A percentile compares a stretch with the other conserved stretches of the same genome.
Evolutionary conservation across 2,797 vertebrate genomes (phyloP).

Genomic region (Trematomus bernacchii): DNA sequence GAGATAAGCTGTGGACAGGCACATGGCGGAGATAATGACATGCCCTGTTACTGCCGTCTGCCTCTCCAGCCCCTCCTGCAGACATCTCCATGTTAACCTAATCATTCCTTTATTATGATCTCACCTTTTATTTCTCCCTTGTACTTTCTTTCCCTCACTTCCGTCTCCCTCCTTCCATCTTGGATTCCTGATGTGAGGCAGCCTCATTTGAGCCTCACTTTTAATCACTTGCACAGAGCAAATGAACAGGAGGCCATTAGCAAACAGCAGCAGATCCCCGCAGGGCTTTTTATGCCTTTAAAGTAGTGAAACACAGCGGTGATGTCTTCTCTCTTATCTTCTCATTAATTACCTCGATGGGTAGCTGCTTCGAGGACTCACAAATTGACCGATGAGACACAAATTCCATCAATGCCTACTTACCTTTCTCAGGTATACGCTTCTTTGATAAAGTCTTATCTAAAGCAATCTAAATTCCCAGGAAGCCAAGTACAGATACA

Average conservation of each 20-base stretch:
- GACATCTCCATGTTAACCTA: constrained; percentile 7
- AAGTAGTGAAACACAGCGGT: neutral
- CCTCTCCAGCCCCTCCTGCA: neutral
- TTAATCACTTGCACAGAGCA: constrained; percentile 18
- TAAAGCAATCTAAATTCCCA: neutral
- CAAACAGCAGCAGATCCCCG: constrained; percentile 16
- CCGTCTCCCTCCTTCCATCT: neutral
- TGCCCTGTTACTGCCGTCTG: neutral
- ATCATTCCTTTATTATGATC: constrained; percentile 5
- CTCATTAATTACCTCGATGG: constrained; percentile 1
- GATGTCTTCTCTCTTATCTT: neutral
- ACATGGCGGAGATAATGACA: neutral
- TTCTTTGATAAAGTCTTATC: neutral
- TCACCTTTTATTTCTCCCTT: neutral
- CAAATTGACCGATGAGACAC: neutral
- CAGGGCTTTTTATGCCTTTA: constrained; percentile 3
- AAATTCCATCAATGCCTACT: neutral
- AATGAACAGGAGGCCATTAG: constrained; percentile 35
- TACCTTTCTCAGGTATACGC: neutral
- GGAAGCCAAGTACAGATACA: neutral
- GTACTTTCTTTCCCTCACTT: neutral
- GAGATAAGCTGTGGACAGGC: neutral
- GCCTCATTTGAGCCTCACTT: constrained; percentile 16
- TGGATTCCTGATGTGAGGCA: neutral
- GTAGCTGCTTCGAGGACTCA: neutral